Conservation (phyloP, 92 coral and sea anemone genomes). For the Metridium senile region DNA sequence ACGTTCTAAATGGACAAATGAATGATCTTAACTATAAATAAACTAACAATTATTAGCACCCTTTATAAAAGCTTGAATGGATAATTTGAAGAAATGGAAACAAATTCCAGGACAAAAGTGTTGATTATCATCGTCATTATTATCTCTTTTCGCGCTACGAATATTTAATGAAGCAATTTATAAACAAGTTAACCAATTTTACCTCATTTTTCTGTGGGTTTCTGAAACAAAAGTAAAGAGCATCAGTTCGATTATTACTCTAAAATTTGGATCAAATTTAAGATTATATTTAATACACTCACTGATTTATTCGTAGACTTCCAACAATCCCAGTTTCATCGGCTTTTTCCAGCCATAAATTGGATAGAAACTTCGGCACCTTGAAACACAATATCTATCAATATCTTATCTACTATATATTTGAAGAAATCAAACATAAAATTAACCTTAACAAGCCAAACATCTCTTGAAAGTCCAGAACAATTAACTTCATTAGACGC, state of each 20-base stretch:
- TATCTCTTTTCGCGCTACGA: no score
- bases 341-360: slow-evolving; percentile 70
- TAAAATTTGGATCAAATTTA: no score
- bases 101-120: no score
- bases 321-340: slow-evolving; percentile 95
- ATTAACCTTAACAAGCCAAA: slow-evolving; percentile 94
- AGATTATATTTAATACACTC: not conserved
- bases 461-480: slow-evolving; percentile 79
- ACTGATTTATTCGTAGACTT: slow-evolving; percentile 85
- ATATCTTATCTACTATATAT: not conserved
- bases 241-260: not conserved
- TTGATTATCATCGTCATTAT: no score
- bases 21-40: no score
- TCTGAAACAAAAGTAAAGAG: slow-evolving; percentile 30
- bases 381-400: slow-evolving; percentile 7
- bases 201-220: slow-evolving; percentile 89
- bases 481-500: slow-evolving; percentile 73
- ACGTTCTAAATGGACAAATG: no score
- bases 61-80: no score
- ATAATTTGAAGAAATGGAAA: no score
- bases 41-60: no score
- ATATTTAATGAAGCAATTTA: no score
- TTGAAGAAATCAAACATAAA: not conserved
- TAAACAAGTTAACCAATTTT: not conserved
- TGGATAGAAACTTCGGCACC: slow-evolving; percentile 93